These are phyloP conservation scores for Nomada fucata DNA, from an alignment of 2,888 invertebrate species.

Conservation along the genomic window DNA sequence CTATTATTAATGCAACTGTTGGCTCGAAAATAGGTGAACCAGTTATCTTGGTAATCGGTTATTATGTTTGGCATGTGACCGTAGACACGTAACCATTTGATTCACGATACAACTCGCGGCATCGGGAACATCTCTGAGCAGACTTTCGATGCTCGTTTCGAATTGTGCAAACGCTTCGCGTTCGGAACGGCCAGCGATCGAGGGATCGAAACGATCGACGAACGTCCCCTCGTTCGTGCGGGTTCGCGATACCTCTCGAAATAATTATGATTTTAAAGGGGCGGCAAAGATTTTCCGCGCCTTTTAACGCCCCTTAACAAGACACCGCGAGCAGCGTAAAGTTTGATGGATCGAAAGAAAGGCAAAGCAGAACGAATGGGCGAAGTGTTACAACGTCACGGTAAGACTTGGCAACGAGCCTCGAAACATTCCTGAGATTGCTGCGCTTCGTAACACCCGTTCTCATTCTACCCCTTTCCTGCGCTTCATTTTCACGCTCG, in stretches of 20 bases:
- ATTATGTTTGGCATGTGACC: slow-evolving; percentile 80
- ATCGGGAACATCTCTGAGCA: background rate
- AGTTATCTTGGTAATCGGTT: slow-evolving; percentile 82
- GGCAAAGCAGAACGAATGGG: slow-evolving; percentile 61
- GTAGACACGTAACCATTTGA: slow-evolving; percentile 67
- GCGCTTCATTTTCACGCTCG: slow-evolving; percentile 38
- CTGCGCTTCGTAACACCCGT: slow-evolving; percentile 78
- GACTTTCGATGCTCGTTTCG: background rate
- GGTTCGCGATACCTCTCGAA: no score
- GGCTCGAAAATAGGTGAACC: slow-evolving; percentile 80
- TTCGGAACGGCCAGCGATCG: background rate
- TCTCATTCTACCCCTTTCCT: slow-evolving; percentile 68
- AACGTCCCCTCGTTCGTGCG: no score
- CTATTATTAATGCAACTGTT: slow-evolving; percentile 81
- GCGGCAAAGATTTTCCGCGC: background rate
- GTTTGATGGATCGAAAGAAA: slow-evolving; percentile 50
- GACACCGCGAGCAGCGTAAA: background rate
- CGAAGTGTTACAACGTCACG: slow-evolving; percentile 76
- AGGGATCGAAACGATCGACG: background rate
- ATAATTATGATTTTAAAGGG: no score
- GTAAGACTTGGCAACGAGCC: slow-evolving; percentile 80
- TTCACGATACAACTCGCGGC: slow-evolving; percentile 60
- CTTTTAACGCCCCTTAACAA: background rate
- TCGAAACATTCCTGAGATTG: slow-evolving; percentile 78
- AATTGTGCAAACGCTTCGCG: background rate